Evolutionary conservation across 1,140 invertebrate species (phyloP).

Genomic region (Odontomachus brunneus): DNA sequence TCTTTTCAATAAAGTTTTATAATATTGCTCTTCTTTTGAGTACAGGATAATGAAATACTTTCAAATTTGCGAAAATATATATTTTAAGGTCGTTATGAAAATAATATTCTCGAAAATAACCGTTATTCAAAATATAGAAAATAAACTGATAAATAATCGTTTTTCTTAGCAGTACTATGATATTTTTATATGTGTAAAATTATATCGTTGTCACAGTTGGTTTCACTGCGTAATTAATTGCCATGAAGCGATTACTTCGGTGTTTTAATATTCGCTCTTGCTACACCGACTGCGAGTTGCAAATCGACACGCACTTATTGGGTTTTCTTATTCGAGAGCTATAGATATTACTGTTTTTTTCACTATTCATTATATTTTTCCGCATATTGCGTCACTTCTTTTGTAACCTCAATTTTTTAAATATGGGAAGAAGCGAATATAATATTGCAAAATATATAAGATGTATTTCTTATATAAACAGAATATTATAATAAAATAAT

Average conservation of each 20-base stretch:
- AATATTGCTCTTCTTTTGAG: too few relatives aligned
- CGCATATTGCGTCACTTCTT: neutral
- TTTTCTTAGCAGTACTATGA: too few relatives aligned
- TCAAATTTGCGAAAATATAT: too few relatives aligned
- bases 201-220: constrained; percentile 28
- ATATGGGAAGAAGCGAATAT: neutral
- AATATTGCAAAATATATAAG: neutral
- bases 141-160: too few relatives aligned
- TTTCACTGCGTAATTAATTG: constrained; percentile 29
- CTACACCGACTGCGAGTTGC: constrained; percentile 26
- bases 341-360: neutral
- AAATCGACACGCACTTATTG: constrained; percentile 28
- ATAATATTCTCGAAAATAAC: too few relatives aligned
- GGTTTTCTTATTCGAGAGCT: neutral
- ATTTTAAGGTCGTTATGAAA: too few relatives aligned
- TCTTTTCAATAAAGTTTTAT: too few relatives aligned
- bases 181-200: too few relatives aligned
- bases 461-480: too few relatives aligned
- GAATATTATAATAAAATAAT: too few relatives aligned
- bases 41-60: too few relatives aligned
- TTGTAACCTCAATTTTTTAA: neutral
- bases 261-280: constrained; percentile 2
- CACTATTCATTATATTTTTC: neutral
- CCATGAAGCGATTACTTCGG: constrained; percentile 14
- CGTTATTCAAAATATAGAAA: too few relatives aligned